Base-by-base conservation (phyloP, 2,797 vertebrate genomes). In the Rhabdomys pumilio region DNA sequence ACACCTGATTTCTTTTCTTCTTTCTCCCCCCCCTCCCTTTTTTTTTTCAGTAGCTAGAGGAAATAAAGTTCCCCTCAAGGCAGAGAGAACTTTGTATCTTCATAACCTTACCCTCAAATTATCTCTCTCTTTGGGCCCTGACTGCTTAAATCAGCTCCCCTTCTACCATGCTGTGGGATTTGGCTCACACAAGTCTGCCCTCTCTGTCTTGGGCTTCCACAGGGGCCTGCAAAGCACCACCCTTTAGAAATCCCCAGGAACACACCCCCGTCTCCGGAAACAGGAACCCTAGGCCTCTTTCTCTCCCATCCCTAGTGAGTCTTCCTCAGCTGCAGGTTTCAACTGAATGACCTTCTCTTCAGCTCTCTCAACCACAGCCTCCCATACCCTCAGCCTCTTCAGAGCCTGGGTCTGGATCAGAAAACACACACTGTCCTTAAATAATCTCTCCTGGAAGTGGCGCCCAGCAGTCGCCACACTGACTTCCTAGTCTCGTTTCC, bases 401-500 rank as follows among this genome's bases (percentile, higher is more conserved):
- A 80, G 63, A 73, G 6, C 65, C 76, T 10, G 63, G 67, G 41
- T 94, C 26, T 9, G 38, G 76, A 57, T 77, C 17, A 86, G 85
- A 91, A 80, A 79, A 85, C 4, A 77, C 38, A 29, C 38, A 14
- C 2, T 24, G 72, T 57, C 87, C 94, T 93, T 57, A 79, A 92
- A 72, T 55, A 91, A 93, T 5, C 29, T 57, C 55, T 91, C 63
- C 89, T 11, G 14, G 69, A 85, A 95, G 59, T 1, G 31, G 95
- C 34, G 72, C 79, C 73, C 59, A 38, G 73, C 75, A 79, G 59
- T 29, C 92, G 44, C 65, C 69, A 79, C n/a, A 63, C 57, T 61
- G 38, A 73, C 10, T 81, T 91, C 94, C 94, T 91, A 65, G 80
- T 93, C 84, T 5, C 2, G 84, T 85, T 79, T 96, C 90, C 67